These are phyloP conservation scores for Rhagologus leucostigma DNA, from an alignment of 2,113 vertebrate genomes.

Conservation along the genomic window DNA sequence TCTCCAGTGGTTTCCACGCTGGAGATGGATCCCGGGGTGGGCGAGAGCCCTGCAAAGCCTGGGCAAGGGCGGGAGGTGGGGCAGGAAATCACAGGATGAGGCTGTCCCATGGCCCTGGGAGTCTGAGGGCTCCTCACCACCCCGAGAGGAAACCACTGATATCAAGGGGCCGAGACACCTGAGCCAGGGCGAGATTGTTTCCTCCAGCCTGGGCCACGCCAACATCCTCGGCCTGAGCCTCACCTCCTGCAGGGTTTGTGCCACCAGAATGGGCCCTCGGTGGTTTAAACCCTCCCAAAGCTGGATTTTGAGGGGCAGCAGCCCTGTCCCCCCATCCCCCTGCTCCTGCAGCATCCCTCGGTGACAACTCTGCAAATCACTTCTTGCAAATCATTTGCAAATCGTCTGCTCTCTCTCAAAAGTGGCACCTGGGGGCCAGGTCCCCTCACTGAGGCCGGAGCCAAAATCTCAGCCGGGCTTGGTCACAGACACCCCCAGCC, in stretches of 20 bases:
- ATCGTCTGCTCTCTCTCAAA: background rate
- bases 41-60: background rate
- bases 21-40: background rate
- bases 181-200: background rate
- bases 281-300: background rate
- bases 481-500: fast-evolving
- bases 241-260: background rate
- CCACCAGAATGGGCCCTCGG: background rate
- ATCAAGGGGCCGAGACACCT: background rate
- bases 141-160: background rate
- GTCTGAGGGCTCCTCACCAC: background rate
- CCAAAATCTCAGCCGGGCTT: background rate
- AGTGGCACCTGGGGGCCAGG: background rate
- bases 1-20: background rate
- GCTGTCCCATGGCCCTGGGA: fast-evolving
- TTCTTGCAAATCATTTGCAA: background rate
- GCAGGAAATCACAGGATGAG: background rate
- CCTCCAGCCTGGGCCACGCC: background rate
- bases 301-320: background rate
- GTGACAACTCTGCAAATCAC: background rate
- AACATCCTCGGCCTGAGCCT: fast-evolving
- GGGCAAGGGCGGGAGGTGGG: background rate
- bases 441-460: background rate
- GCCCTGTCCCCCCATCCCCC: background rate
- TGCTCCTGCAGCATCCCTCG: fast-evolving